Percentiles rank a stretch among this genome's conserved stretches.
Evolutionary conservation across 2,113 vertebrate species (phyloP).

Genomic region (Channa maculata): DNA sequence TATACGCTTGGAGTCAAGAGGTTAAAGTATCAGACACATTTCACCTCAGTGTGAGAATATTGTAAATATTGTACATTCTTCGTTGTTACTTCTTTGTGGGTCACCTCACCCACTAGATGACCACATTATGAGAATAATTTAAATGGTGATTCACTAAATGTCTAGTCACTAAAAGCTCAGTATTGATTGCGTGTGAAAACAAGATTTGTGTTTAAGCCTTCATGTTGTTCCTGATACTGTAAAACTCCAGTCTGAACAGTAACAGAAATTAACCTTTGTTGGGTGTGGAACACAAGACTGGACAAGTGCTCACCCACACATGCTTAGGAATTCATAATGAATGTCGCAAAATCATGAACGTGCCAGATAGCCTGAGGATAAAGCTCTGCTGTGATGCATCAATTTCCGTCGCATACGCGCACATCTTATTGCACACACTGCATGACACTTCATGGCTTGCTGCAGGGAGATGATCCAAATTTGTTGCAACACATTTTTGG

Average conservation of each 20-base stretch:
- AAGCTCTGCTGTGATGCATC: slow-evolving; percentile 43
- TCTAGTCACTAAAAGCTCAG: slow-evolving; percentile 17
- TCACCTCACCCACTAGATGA: background rate
- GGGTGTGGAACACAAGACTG: slow-evolving; percentile 62
- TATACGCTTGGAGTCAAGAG: too few relatives aligned
- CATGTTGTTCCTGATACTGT: background rate
- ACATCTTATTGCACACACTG: background rate
- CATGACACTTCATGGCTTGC: background rate
- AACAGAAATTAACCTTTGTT: background rate
- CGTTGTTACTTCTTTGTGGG: background rate
- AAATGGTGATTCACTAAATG: slow-evolving; percentile 18
- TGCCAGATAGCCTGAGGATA: slow-evolving; percentile 20
- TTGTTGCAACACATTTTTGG: background rate
- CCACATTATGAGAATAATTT: background rate
- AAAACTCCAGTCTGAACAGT: slow-evolving; percentile 15
- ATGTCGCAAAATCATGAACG: slow-evolving; percentile 4
- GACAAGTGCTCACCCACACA: slow-evolving; percentile 61
- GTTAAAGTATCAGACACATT: too few relatives aligned
- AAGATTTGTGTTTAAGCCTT: background rate
- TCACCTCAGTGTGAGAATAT: too few relatives aligned
- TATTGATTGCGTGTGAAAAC: background rate
- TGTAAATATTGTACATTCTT: too few relatives aligned
- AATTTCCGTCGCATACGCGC: slow-evolving; percentile 26
- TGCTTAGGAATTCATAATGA: slow-evolving; percentile 59
- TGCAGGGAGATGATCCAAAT: background rate